Conservation (phyloP, 2,797 vertebrate genomes). For the Psittacula echo region DNA sequence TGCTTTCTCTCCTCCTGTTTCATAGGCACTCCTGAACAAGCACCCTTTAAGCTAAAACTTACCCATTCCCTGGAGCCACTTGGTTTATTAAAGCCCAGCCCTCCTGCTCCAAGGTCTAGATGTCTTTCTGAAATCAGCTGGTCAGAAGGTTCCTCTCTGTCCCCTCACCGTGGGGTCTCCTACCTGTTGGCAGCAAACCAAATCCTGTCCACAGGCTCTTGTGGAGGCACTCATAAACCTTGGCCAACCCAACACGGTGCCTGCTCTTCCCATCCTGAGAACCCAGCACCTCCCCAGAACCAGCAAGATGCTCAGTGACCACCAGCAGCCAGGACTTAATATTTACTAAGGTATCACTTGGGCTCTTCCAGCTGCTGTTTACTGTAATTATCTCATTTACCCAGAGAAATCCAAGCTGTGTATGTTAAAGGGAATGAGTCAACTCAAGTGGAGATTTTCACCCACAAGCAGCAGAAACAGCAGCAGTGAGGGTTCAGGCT, state of each 20-base stretch:
- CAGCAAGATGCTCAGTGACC: rapidly evolving
- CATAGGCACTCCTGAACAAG: rapidly evolving
- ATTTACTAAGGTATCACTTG: neutral
- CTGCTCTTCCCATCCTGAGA: neutral
- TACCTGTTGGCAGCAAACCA: neutral
- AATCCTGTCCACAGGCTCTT: neutral
- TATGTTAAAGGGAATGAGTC: rapidly evolving
- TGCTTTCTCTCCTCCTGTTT: neutral
- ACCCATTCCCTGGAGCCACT: neutral
- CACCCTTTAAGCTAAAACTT: neutral
- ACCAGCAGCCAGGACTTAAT: neutral
- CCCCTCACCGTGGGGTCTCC: neutral
- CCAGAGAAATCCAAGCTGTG: neutral
- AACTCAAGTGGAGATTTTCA: neutral
- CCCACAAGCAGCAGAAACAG: rapidly evolving
- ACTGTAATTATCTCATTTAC: neutral
- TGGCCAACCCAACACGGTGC: rapidly evolving
- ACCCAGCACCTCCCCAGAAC: neutral
- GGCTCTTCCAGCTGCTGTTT: neutral
- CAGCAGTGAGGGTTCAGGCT: neutral
- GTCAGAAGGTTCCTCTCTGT: neutral
- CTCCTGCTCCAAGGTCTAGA: neutral
- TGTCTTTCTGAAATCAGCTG: neutral
- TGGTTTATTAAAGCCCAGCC: neutral
- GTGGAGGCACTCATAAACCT: neutral